phyloP scores from a whole-genome alignment of 2,797 vertebrate species.

The Sebastes iracundus region DNA sequence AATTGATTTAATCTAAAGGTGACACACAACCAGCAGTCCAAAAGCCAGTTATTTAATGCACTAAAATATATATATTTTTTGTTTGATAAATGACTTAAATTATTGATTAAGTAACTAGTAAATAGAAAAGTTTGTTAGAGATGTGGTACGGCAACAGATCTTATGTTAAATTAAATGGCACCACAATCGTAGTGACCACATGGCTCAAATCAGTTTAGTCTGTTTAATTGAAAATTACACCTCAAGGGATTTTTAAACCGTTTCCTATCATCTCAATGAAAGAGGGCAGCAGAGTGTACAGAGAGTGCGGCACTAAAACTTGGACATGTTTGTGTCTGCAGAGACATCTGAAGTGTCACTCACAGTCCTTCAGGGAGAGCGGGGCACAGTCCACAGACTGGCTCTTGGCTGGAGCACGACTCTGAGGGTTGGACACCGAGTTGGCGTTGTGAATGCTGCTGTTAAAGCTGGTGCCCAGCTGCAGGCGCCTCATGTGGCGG shows the following conservation, averaged over 20 bases:
- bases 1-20: neutral
- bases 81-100: neutral
- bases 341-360: conserved; percentile 58
- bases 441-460: conserved; percentile 85
- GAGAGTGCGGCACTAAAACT: neutral
- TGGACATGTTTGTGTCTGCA: neutral
- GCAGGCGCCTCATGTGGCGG: conserved; percentile 95
- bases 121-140: neutral
- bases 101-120: neutral
- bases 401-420: conserved; percentile 83
- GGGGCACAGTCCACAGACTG: conserved; percentile 89
- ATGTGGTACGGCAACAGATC: neutral
- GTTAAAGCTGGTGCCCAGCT: conserved; percentile 90
- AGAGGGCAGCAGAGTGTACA: neutral
- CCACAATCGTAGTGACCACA: neutral
- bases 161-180: neutral
- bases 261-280: conserved; percentile 4
- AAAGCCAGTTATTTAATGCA: neutral
- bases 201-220: conserved; percentile 9
- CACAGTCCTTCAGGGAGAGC: conserved; percentile 77
- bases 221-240: neutral
- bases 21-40: neutral
- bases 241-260: conserved; percentile 11
- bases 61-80: neutral
- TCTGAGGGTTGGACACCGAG: conserved; percentile 58